Evolutionary conservation across 1,140 invertebrate genomes (phyloP).

Genomic region (Procambarus virginalis): DNA sequence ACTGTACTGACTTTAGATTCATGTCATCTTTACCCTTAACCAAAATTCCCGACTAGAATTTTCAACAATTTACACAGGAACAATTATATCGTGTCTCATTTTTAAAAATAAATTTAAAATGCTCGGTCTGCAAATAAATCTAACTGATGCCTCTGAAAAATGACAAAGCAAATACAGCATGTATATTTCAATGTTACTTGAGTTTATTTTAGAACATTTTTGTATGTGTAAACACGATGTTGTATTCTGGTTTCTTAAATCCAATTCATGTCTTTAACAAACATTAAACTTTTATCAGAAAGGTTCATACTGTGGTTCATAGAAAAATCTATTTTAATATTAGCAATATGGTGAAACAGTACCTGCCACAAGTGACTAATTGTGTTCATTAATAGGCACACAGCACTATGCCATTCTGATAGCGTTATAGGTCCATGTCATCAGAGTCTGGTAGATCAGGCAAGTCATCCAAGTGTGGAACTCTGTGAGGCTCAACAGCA

Average conservation of each 20-base stretch:
- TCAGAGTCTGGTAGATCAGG: conserved; percentile 56
- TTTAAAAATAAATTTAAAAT: not conserved
- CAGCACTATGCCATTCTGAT: not conserved
- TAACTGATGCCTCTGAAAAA: not conserved
- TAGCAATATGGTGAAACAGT: not conserved
- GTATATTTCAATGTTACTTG: not conserved
- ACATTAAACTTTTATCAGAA: not conserved
- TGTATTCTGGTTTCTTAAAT: not conserved
- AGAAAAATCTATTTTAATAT: not conserved
- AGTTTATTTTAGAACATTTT: not conserved
- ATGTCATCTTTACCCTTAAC: not conserved
- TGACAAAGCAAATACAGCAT: not conserved
- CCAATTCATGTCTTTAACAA: not conserved
- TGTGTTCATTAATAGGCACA: not conserved
- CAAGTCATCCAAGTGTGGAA: conserved; percentile 27
- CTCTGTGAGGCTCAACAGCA: conserved; percentile 50
- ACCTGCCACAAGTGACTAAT: not conserved
- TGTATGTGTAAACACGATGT: not conserved
- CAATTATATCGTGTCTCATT: not conserved
- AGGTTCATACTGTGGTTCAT: not conserved
- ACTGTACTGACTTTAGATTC: too few species aligned
- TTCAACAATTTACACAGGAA: not conserved
- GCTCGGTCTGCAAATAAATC: not conserved
- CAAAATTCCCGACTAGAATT: not conserved
- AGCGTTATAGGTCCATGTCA: conserved; percentile 62